Evolutionary conservation across 2,113 vertebrate genomes (phyloP).

Genomic region (Hippolais icterina): DNA sequence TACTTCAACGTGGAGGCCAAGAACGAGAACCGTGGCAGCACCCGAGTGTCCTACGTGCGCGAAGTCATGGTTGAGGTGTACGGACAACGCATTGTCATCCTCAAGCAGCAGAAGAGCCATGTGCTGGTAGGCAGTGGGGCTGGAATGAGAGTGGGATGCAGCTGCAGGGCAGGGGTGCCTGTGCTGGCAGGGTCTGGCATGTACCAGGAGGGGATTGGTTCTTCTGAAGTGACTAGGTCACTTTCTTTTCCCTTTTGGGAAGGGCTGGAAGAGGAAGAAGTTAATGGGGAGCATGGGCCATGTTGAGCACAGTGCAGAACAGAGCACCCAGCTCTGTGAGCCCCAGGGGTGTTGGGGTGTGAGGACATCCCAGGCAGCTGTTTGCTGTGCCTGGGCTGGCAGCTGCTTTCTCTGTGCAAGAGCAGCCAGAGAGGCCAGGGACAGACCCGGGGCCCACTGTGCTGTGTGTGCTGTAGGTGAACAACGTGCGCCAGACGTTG

Average conservation of each 20-base stretch:
- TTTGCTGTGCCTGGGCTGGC: fast-evolving
- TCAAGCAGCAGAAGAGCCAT: slow-evolving; percentile 63
- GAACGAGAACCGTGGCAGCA: slow-evolving; percentile 68
- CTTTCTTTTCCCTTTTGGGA: neutral
- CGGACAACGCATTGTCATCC: slow-evolving; percentile 64
- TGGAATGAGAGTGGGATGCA: fast-evolving
- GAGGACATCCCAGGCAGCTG: fast-evolving
- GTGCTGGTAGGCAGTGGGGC: slow-evolving; percentile 75
- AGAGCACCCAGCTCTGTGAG: neutral
- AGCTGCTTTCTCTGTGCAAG: neutral
- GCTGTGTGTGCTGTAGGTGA: slow-evolving; percentile 71
- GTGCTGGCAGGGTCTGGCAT: fast-evolving
- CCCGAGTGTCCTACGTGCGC: slow-evolving; percentile 65
- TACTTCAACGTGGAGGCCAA: slow-evolving; percentile 80
- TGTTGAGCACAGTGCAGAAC: neutral
- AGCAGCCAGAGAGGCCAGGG: neutral
- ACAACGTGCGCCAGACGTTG: slow-evolving; percentile 75
- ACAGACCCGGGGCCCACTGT: neutral
- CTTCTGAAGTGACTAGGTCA: neutral
- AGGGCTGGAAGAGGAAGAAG: neutral
- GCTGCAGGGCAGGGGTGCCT: neutral
- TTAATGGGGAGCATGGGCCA: fast-evolving
- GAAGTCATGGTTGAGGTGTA: slow-evolving; percentile 69
- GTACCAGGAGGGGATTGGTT: neutral
- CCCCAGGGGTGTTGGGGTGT: fast-evolving